Conservation (phyloP, 2,797 vertebrate species). For the Acanthis flammea region DNA sequence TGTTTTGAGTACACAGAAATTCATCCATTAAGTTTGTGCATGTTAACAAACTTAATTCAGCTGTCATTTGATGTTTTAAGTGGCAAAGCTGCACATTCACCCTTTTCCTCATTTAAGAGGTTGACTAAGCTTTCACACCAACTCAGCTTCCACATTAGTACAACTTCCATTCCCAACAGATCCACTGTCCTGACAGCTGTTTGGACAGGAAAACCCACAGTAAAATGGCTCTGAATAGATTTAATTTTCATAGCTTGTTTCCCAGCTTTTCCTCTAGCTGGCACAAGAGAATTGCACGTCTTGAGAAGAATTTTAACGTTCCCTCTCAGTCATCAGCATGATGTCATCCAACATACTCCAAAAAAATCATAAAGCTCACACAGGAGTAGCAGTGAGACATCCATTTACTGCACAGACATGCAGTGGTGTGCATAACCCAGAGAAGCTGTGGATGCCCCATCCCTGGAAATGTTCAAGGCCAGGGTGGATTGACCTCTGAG, state of each 20-base stretch:
- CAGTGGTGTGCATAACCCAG: background rate
- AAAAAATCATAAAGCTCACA: background rate
- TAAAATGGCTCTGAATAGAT: background rate
- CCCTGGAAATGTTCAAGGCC: background rate
- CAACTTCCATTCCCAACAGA: background rate
- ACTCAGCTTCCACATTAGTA: background rate
- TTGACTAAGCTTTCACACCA: background rate
- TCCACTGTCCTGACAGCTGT: background rate
- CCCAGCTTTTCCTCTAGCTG: background rate
- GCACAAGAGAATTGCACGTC: rapidly evolving
- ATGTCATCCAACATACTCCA: background rate
- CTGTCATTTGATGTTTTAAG: background rate
- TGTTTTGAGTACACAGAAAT: background rate
- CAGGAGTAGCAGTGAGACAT: background rate
- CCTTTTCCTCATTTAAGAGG: background rate
- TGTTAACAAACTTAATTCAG: background rate
- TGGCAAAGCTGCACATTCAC: background rate
- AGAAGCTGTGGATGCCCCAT: background rate
- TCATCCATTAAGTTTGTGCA: background rate
- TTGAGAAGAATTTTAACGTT: background rate
- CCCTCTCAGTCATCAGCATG: background rate
- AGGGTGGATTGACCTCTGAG: background rate
- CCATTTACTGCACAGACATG: background rate
- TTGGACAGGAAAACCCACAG: background rate
- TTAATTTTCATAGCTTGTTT: background rate